Percentiles rank a stretch among this genome's conserved stretches.
phyloP scores from a whole-genome alignment of 2,797 vertebrate species.

The Corythornis leucogaster region DNA sequence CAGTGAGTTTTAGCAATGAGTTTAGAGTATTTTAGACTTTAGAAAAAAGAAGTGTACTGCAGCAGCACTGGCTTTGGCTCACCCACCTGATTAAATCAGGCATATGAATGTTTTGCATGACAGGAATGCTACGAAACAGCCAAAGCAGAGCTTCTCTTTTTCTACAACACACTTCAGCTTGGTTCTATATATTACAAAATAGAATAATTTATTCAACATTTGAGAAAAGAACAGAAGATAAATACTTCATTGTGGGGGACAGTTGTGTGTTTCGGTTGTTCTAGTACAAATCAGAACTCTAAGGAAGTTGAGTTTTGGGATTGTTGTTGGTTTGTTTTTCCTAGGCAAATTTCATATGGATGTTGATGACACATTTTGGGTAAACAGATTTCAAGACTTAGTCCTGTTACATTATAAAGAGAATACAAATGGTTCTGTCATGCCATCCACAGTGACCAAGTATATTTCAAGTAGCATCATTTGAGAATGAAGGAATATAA shows the following conservation, averaged over 20 bases:
- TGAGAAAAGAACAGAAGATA: background rate
- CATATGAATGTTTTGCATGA: background rate
- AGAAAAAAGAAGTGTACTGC: background rate
- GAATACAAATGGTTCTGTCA: background rate
- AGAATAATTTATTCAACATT: background rate
- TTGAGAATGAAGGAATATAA: background rate
- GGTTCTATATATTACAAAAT: background rate
- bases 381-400: background rate
- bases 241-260: background rate
- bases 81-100: background rate
- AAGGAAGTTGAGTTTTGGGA: background rate
- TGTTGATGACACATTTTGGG: background rate
- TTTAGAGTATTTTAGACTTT: background rate
- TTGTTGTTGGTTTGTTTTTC: background rate
- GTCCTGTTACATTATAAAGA: background rate
- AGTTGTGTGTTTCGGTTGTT: background rate
- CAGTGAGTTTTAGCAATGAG: background rate
- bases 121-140: background rate
- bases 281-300: background rate
- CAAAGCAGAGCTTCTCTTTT: background rate
- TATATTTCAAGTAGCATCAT: background rate
- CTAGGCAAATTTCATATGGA: background rate
- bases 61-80: background rate
- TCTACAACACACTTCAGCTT: background rate
- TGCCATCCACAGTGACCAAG: background rate